Evolutionary conservation across 2,888 invertebrate genomes (phyloP), one percentile per base, ranked within the genome.

Genomic region (Lycia hirtaria): DNA sequence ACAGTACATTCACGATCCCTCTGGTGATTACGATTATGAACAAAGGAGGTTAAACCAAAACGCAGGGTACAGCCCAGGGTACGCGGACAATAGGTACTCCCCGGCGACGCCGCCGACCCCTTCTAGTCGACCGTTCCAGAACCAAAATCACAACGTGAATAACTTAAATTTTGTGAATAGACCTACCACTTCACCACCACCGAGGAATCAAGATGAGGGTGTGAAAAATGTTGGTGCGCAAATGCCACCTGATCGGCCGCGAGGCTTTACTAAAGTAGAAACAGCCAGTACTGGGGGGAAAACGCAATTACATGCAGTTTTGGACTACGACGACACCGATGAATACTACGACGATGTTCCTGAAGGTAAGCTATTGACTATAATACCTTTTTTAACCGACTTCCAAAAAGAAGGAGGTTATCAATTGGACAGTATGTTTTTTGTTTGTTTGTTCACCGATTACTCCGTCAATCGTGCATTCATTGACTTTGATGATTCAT

Each of bases 221-320:
- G 47, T 15, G 28, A 77, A 77, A 44, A 75, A 73, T 53, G 79
- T 73, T 62, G 73, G 65, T 73, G 79, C 73, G 32, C 83, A 83
- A 63, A 63, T 77, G 14, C 92, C 90, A 62, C 92, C 93, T 0
- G 91, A 93, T 52, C 88, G 93, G 61, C 94, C 94, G 26, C 93
- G 94, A 2, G 94, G 94, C 4, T 95, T 93, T 75, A 95, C 95
- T 10, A 93, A 94, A 71, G 95, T 95, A 37, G 91, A 92, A 72
- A 78, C 84, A 3, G 93, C 93, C 61, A 90, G 93, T 1, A 88
- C 85, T 57, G 94, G 88, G 71, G 87, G 90, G 12, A 94, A 94
- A 76, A 94, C 95, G 1, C 95, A 95, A 68, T 84, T 96, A 56
- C 96, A 96, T 79, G 95, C 96, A 3, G 94, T 96, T 17, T 89